Evolutionary conservation across 1,140 invertebrate genomes (phyloP).

Genomic region (Drosophila sp.): DNA sequence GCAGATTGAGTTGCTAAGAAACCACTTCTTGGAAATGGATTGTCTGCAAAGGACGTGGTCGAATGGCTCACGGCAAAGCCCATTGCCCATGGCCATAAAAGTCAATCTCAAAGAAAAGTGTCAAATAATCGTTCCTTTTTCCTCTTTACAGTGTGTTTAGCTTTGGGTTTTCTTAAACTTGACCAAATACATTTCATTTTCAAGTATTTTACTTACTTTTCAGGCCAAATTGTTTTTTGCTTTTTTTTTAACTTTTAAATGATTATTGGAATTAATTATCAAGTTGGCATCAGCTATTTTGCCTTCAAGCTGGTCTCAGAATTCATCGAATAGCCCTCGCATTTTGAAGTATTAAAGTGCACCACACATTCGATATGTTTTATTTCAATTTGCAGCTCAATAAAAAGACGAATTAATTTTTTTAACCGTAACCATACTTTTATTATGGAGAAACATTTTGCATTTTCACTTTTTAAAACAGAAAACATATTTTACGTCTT

Average conservation of each 20-base stretch:
- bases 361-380: neutral
- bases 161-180: too few species aligned
- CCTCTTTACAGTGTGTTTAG: too few species aligned
- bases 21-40: neutral
- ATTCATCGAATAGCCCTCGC: neutral
- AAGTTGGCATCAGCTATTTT: too few species aligned
- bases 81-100: neutral
- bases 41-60: slow-evolving; percentile 1
- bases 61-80: neutral
- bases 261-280: too few species aligned
- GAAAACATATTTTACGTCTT: slow-evolving; percentile 68
- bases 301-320: too few species aligned
- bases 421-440: slow-evolving; percentile 77
- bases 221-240: too few species aligned
- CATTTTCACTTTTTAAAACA: slow-evolving; percentile 60
- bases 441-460: slow-evolving; percentile 79
- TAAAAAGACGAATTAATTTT: slow-evolving; percentile 22
- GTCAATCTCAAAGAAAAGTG: too few species aligned
- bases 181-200: too few species aligned
- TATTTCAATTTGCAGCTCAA: neutral
- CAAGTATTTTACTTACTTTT: too few species aligned
- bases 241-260: too few species aligned
- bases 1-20: neutral
- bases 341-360: neutral
- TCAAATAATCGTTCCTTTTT: too few species aligned